Evolutionary conservation across 2,888 invertebrate genomes (phyloP), one percentile per base, ranked within the genome.

Genomic region (Coenonympha glycerion): DNA sequence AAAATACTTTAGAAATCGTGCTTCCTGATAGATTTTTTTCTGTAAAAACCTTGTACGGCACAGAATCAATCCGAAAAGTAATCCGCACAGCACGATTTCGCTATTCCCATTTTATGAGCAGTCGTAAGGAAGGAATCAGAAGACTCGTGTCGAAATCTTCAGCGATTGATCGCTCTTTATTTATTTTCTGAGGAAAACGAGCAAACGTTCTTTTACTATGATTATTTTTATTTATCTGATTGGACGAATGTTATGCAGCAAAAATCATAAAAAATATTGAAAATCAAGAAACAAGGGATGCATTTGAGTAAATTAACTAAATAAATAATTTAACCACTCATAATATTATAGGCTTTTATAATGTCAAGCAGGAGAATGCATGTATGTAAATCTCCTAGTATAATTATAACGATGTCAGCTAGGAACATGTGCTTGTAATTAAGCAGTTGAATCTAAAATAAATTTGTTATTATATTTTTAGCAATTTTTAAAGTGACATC

Each of bases 51-150:
- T 31, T 47, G 18, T 33, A 18, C 11, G 30, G 22, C 36, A 34
- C 22, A 46, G 41, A 56, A 55, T 55, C 51, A 56, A 53, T 57
- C 53, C 45, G 46, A 52, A 53, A 55, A 51, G 41, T 36, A 53
- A 57, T 52, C 48, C 26, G 46, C 37, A 22, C 41, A 49, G 52
- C 39, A 40, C 48, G 52, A 49, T 52, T 52, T 48, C 47, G 47
- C 52, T 33, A 53, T 55, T 52, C 50, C 47, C 13, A 33, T 55
- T 56, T 54, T 52, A 58, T 58, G 59, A 56, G 49, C 45, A 47
- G 53, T 58, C 53, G 53, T 56, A 55, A 56, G 53, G 52, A 55
- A 58, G 52, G 50, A 56, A 60, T 58, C 56, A 56, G 36, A 50
- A 55, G 51, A 58, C 48, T 55, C 47, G 45, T 49, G 49, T 53